Conservation (phyloP, 2,888 invertebrate species). For the Trissonchulus sp. region DNA sequence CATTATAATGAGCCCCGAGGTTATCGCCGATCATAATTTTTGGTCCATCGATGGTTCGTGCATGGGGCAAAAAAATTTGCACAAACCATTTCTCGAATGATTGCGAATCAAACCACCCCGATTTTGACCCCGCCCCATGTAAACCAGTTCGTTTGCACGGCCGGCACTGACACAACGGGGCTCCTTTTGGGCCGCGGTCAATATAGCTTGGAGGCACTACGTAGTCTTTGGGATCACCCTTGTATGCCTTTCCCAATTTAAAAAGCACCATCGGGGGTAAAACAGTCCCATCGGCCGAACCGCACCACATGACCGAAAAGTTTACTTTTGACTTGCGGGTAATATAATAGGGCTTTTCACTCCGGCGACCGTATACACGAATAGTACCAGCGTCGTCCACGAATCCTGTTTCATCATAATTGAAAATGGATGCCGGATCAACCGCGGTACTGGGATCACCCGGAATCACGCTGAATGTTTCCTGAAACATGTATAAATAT, state of each 20-base stretch:
- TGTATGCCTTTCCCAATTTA: not conserved
- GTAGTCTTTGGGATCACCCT: not conserved
- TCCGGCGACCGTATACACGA: not conserved
- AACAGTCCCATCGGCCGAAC: not conserved
- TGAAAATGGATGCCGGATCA: not conserved
- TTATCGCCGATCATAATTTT: constrained; percentile 21
- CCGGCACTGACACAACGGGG: constrained; percentile 10
- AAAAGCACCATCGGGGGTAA: constrained; percentile 12
- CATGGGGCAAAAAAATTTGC: not conserved
- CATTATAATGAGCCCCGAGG: constrained; percentile 3
- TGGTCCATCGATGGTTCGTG: not conserved
- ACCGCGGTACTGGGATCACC: too few relatives aligned
- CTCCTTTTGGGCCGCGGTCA: not conserved
- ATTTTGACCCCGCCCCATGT: not conserved
- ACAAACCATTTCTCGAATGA: constrained; percentile 6
- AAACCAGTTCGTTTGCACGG: not conserved
- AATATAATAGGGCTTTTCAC: not conserved
- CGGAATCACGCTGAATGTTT: too few relatives aligned
- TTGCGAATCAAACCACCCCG: constrained; percentile 1
- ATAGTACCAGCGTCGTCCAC: not conserved
- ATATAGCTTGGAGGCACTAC: constrained; percentile 1
- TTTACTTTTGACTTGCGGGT: not conserved
- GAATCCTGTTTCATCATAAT: constrained; percentile 14
- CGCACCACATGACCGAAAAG: not conserved
- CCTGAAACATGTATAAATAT: too few relatives aligned